Evolutionary conservation across 2,113 vertebrate genomes (phyloP).

Genomic region (Platichthys flesus): DNA sequence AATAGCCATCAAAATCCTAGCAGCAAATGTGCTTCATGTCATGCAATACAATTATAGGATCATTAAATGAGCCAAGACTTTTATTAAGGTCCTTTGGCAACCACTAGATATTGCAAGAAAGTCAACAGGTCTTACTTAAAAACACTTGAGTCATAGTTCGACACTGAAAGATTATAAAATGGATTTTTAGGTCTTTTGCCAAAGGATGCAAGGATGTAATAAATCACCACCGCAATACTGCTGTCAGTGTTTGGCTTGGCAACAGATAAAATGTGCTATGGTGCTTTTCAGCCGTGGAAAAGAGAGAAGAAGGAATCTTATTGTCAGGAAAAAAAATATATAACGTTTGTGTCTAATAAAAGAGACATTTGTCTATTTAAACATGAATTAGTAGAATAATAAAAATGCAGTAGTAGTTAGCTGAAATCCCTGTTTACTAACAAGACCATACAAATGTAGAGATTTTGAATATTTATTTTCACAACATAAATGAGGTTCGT

Average conservation of each 20-base stretch:
- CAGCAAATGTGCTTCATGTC: not conserved
- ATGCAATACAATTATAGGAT: not conserved
- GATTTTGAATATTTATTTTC: not conserved
- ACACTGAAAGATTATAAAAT: not conserved
- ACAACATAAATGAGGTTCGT: not conserved
- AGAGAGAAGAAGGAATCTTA: not conserved
- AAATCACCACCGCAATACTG: slow-evolving; percentile 1
- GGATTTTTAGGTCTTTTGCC: not conserved
- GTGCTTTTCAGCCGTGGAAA: not conserved
- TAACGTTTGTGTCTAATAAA: not conserved
- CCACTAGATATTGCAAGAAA: not conserved
- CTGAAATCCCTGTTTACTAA: too few species aligned
- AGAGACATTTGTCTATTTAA: too few species aligned
- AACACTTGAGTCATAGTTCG: not conserved
- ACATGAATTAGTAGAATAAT: too few species aligned
- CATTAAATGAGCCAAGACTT: not conserved
- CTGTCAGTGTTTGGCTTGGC: not conserved
- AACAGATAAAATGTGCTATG: not conserved
- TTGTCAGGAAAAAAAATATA: not conserved
- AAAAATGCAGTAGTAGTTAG: too few species aligned
- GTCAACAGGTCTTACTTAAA: not conserved
- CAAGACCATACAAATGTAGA: not conserved
- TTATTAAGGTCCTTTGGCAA: slow-evolving; percentile 10
- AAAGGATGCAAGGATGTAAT: slow-evolving; percentile 3
- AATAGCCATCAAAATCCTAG: not conserved